A percentile compares a stretch with the other conserved stretches of the same genome.
These are phyloP conservation scores for Zenarchopterus dispar DNA, from an alignment of 2,797 vertebrate species.

Conservation along the genomic window DNA sequence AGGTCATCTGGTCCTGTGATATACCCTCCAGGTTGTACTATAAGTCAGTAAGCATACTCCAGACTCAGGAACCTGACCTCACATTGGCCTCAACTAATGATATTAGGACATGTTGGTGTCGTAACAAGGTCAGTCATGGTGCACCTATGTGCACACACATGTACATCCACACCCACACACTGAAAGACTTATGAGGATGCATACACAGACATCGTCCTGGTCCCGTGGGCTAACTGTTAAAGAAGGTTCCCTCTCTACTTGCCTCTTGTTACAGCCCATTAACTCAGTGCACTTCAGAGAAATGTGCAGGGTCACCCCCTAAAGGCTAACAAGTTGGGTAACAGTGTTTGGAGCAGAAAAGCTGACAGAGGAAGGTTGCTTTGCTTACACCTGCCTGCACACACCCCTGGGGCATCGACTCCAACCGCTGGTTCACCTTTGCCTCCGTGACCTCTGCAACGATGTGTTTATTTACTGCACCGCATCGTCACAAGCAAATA, in stretches of 20 bases:
- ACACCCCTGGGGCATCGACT: slow-evolving; percentile 82
- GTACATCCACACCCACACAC: slow-evolving; percentile 24
- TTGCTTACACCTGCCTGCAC: slow-evolving; percentile 65
- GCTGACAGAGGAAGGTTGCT: slow-evolving; percentile 41
- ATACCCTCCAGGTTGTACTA: slow-evolving; percentile 51
- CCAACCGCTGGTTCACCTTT: slow-evolving; percentile 95
- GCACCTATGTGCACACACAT: slow-evolving; percentile 54
- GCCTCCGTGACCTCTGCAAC: slow-evolving; percentile 91
- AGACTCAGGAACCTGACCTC: slow-evolving; percentile 84
- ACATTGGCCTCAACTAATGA: slow-evolving; percentile 86
- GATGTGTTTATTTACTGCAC: slow-evolving; percentile 83
- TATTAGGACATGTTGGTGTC: slow-evolving; percentile 88
- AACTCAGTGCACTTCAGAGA: slow-evolving; percentile 83
- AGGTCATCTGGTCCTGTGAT: slow-evolving; percentile 20
- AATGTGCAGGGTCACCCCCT: slow-evolving; percentile 68
- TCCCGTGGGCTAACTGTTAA: slow-evolving; percentile 80
- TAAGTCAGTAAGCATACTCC: slow-evolving; percentile 68
- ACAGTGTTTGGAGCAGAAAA: slow-evolving; percentile 64
- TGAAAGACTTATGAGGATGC: slow-evolving; percentile 26
- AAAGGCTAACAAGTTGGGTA: slow-evolving; percentile 74
- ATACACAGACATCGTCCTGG: slow-evolving; percentile 65
- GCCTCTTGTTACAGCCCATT: slow-evolving; percentile 92
- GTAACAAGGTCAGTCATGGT: slow-evolving; percentile 85
- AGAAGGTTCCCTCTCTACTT: slow-evolving; percentile 87
- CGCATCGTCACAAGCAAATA: slow-evolving; percentile 35